Conservation (phyloP, 2,797 vertebrate genomes). For the Otolemur crassicaudatus region DNA sequence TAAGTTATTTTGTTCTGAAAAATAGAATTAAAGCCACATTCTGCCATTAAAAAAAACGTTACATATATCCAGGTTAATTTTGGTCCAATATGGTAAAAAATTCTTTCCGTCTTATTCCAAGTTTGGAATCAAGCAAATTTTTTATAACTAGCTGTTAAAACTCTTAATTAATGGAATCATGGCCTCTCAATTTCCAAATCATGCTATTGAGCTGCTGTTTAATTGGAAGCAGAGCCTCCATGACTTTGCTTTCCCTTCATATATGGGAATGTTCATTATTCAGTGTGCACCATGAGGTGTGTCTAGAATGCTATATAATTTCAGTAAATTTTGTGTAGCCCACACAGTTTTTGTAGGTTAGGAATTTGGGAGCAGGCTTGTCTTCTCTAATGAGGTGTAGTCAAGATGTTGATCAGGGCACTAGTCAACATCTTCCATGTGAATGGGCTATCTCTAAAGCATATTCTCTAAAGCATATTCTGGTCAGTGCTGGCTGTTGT, state of each 20-base stretch:
- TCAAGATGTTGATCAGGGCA: too few species aligned
- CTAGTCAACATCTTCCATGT: neutral
- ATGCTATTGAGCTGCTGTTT: neutral
- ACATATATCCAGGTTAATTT: constrained; percentile 46
- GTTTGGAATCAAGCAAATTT: constrained; percentile 53
- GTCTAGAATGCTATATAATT: neutral
- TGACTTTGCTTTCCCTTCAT: neutral
- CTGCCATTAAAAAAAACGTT: neutral
- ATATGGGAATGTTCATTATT: neutral
- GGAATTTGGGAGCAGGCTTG: neutral
- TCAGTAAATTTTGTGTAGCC: neutral
- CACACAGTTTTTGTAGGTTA: neutral
- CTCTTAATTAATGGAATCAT: neutral
- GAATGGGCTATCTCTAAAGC: neutral
- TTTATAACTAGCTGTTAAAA: constrained; percentile 59
- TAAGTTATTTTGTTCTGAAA: constrained; percentile 54
- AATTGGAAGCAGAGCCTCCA: neutral
- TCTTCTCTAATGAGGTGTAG: neutral
- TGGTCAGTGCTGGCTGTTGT: neutral
- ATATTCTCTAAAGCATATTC: too few species aligned
- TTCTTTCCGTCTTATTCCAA: constrained; percentile 64
- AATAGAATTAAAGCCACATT: constrained; percentile 48
- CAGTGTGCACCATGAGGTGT: neutral
- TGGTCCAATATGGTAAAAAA: neutral
- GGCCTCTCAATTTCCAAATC: constrained; percentile 16